phyloP scores from a whole-genome alignment of 2,113 vertebrate genomes.

The Deroptyus accipitrinus region DNA sequence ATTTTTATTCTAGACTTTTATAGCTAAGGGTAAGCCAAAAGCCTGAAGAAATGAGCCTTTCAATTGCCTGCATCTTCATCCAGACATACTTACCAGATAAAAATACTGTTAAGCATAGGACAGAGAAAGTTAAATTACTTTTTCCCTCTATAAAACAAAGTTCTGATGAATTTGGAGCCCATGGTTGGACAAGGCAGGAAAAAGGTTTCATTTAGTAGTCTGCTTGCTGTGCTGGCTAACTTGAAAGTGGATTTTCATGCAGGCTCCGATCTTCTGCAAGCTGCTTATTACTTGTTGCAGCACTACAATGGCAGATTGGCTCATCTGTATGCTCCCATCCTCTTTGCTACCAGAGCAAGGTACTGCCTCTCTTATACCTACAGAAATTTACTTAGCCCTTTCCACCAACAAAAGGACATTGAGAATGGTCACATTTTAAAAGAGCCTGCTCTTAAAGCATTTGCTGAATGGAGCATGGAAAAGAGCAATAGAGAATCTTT shows the following conservation, averaged over 20 bases:
- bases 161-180: background rate
- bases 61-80: background rate
- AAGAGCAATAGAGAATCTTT: background rate
- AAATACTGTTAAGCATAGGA: background rate
- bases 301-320: background rate
- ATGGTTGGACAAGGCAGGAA: background rate
- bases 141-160: background rate
- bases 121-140: background rate
- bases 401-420: background rate
- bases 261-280: fast-evolving
- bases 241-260: background rate
- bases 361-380: background rate
- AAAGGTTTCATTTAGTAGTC: background rate
- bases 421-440: background rate
- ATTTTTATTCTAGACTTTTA: background rate
- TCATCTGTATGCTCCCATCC: background rate
- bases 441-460: background rate
- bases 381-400: background rate
- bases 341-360: background rate
- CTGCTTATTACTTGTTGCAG: background rate
- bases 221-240: fast-evolving
- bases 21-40: background rate
- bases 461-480: background rate
- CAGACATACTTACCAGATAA: background rate
- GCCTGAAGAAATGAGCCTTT: background rate